phyloP scores from a whole-genome alignment of 2,888 invertebrate species.

The Hesperia comma region DNA sequence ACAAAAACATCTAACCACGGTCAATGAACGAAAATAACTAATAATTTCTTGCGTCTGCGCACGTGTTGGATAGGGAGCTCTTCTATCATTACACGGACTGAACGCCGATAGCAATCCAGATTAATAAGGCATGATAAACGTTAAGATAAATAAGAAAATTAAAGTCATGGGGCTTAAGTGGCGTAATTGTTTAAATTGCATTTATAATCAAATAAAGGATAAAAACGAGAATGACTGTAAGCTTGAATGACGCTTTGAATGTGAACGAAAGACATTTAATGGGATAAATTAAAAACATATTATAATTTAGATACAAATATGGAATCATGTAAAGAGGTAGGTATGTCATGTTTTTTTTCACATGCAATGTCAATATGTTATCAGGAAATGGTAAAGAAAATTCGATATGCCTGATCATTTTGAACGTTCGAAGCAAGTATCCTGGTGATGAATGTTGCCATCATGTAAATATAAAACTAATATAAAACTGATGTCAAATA shows the following conservation, averaged over 20 bases:
- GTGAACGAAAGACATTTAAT: too few relatives aligned
- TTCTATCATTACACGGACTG: conserved; percentile 28
- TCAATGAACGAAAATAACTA: conserved; percentile 70
- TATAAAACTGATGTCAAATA: too few relatives aligned
- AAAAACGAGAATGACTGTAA: too few relatives aligned
- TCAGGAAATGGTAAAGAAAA: conserved; percentile 48
- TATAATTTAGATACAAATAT: too few relatives aligned
- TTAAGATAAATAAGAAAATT: conserved; percentile 9
- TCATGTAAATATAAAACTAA: too few relatives aligned
- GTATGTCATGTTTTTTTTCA: not conserved
- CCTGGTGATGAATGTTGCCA: too few relatives aligned
- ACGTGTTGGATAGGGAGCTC: conserved; percentile 48
- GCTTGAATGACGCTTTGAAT: too few relatives aligned
- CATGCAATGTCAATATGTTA: conserved; percentile 42
- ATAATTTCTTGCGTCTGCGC: conserved; percentile 51
- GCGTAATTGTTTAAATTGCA: not conserved
- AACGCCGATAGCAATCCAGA: conserved; percentile 11
- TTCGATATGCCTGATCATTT: conserved; percentile 46
- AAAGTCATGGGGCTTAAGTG: not conserved
- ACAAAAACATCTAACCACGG: conserved; percentile 67
- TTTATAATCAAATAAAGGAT: too few relatives aligned
- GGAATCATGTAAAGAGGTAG: too few relatives aligned
- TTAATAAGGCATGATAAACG: conserved; percentile 12
- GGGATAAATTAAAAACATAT: too few relatives aligned
- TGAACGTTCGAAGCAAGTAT: too few relatives aligned